Base-by-base conservation (phyloP, 2,113 vertebrate genomes). In the Fukomys damarensis region DNA sequence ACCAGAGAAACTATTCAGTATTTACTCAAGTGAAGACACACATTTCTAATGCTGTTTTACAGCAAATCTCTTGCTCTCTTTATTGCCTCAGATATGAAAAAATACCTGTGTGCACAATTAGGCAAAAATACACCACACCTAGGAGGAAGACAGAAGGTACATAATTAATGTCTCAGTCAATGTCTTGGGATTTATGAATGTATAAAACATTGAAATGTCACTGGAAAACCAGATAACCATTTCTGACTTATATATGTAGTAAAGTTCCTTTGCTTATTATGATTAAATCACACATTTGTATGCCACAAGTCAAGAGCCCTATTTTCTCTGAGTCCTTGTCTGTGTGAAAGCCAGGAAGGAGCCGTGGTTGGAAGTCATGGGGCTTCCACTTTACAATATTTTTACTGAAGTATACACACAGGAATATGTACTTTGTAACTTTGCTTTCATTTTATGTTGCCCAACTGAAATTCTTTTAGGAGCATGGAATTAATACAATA, bases 281-380 rank as follows among this genome's bases (percentile, higher is more conserved):
- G 49, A 84, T 81, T 86, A 86, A 76, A 76, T 91, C n/a, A 81
- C n/a, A 32, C 14, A 14, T 30, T 72, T 84, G 19, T 68, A 38
- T 61, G 43, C 5, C 80, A 24, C 56, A 89, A 65, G 93, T 93
- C 32, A 95, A 77, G 68, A 68, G 43, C 82, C 20, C 11, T 83
- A 83, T 65, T 35, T 76, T 84, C 61, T 41, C 79, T n/a, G n/a
- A 22, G 49, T 58, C 83, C 10, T 49, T 49, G 65, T 49, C 86
- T 86, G 24, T n/a, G n/a, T 63, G 52, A 97, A 95, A 95, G 22
- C 46, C 32, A 89, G 41, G 41, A 86, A 86, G 79, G 74, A 94
- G 72, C 5, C 17, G 2, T 46, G 38, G 26, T 63, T 32, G 35
- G 70, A 20, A 26, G 8, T 4, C 35, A 35, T 13, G 41, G 24